Percentiles rank a stretch among this genome's conserved stretches.
phyloP scores from a whole-genome alignment of 2,797 vertebrate species.

The Phoebastria nigripes region DNA sequence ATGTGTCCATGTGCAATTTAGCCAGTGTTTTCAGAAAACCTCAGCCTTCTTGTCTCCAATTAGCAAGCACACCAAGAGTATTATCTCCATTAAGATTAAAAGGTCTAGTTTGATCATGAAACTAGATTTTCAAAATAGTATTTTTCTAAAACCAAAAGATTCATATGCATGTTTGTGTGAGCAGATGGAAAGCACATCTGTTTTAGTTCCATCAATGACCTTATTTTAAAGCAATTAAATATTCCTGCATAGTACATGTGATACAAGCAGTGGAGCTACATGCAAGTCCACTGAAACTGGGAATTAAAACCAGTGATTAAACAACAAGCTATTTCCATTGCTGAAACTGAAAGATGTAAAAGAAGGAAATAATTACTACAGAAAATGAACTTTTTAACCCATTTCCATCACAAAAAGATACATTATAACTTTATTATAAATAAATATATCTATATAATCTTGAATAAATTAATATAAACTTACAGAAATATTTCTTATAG shows the following conservation, averaged over 20 bases:
- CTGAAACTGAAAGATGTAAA: not conserved
- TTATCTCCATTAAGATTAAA: not conserved
- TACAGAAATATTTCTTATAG: not conserved
- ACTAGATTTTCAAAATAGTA: not conserved
- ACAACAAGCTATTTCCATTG: not conserved
- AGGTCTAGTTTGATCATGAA: not conserved
- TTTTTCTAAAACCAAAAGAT: conserved; percentile 5
- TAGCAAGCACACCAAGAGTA: not conserved
- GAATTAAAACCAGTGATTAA: not conserved
- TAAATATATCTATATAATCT: not conserved
- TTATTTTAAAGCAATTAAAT: conserved; percentile 27
- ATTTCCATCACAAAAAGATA: not conserved
- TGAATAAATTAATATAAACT: not conserved
- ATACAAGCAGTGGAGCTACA: not conserved
- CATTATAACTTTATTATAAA: not conserved
- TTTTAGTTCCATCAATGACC: not conserved
- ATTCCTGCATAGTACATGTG: not conserved
- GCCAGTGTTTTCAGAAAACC: not conserved
- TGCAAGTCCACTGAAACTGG: not conserved
- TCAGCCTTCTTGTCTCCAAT: not conserved
- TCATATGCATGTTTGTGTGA: not conserved
- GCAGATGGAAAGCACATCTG: conserved; percentile 12
- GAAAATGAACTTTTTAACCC: not conserved
- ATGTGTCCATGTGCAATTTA: not conserved
- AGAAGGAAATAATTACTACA: not conserved